phyloP scores from a whole-genome alignment of 2,797 vertebrate species.

The Thalassophryne amazonica region DNA sequence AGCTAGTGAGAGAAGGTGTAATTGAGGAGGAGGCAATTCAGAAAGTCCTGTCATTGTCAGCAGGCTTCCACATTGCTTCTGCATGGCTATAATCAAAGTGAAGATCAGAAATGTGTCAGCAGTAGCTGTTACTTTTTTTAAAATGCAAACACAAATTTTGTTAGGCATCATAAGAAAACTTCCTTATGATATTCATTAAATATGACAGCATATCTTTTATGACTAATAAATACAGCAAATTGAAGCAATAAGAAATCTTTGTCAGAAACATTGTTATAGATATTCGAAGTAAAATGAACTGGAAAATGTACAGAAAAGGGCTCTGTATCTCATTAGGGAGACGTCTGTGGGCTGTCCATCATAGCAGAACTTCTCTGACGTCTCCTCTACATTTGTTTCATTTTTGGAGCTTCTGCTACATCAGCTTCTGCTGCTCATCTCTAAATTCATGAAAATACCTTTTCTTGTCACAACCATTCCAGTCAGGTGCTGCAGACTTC shows the following conservation, averaged over 20 bases:
- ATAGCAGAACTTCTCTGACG: conserved; percentile 4
- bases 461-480: conserved; percentile 31
- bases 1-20: conserved; percentile 28
- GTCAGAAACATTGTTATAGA: conserved; percentile 13
- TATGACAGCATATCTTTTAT: conserved; percentile 35
- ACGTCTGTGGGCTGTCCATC: conserved; percentile 6
- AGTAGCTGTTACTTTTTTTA: conserved; percentile 41
- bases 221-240: conserved; percentile 46
- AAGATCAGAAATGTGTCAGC: conserved; percentile 46
- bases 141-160: conserved; percentile 26
- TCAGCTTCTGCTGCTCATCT: conserved; percentile 14
- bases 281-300: conserved; percentile 21
- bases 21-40: conserved; percentile 44
- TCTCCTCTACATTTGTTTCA: conserved; percentile 2
- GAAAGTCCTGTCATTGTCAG: conserved; percentile 55
- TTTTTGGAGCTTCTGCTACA: conserved; percentile 24
- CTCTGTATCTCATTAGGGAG: conserved; percentile 4
- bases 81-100: conserved; percentile 15
- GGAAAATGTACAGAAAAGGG: neutral
- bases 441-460: conserved; percentile 33
- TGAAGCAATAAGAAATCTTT: conserved; percentile 32
- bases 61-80: conserved; percentile 10
- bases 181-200: conserved; percentile 41
- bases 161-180: conserved; percentile 12
- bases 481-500: conserved; percentile 37